These are phyloP conservation scores for Spondyliosoma cantharus DNA, from an alignment of 2,797 vertebrate genomes.

Conservation along the genomic window DNA sequence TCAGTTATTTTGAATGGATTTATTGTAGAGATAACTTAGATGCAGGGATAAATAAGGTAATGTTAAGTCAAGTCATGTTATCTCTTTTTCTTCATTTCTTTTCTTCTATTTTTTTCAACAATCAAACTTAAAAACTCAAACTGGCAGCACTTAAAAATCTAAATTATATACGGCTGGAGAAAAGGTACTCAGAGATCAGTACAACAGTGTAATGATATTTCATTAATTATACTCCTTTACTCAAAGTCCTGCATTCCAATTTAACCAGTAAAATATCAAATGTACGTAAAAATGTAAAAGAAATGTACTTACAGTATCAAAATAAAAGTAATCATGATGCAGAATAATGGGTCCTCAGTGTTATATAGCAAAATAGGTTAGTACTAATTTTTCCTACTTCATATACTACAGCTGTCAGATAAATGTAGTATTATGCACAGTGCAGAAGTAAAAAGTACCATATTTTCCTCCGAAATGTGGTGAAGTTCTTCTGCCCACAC, in stretches of 20 bases:
- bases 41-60: background rate
- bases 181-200: background rate
- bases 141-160: background rate
- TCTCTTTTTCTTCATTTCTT: background rate
- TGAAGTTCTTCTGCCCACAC: conserved; percentile 15
- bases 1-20: background rate
- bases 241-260: background rate
- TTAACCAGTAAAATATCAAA: background rate
- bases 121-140: background rate
- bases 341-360: background rate
- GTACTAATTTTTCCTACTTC: background rate
- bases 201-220: too few species aligned
- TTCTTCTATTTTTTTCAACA: background rate
- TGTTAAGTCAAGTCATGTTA: background rate
- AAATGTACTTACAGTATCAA: background rate
- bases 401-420: background rate
- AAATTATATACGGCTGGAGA: background rate
- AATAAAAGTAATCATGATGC: background rate
- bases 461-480: conserved; percentile 7
- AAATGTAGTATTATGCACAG: background rate
- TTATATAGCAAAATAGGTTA: background rate
- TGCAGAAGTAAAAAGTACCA: background rate
- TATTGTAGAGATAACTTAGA: background rate
- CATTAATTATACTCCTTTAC: too few species aligned
- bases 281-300: background rate